Evolutionary conservation across 2,888 invertebrate genomes (phyloP).

Genomic region (Sminthurides aquaticus): DNA sequence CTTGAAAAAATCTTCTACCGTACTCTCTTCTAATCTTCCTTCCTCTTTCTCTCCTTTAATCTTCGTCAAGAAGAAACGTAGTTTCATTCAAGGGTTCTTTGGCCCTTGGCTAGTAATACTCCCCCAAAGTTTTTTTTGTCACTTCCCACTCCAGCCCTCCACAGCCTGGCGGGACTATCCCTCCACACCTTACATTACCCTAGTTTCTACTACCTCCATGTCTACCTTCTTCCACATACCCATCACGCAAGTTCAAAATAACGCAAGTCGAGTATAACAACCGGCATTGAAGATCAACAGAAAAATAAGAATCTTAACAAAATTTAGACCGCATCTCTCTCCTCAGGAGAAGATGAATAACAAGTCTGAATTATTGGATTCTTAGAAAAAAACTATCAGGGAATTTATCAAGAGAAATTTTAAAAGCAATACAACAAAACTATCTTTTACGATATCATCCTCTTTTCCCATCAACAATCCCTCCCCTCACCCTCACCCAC

Average conservation of each 20-base stretch:
- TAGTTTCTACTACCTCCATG: not conserved
- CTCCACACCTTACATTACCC: not conserved
- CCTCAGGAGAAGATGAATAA: not conserved
- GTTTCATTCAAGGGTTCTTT: slow-evolving; percentile 22
- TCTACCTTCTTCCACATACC: not conserved
- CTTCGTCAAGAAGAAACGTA: not conserved
- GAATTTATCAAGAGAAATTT: not conserved
- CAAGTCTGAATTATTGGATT: not conserved
- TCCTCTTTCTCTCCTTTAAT: not conserved
- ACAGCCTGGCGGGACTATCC: not conserved
- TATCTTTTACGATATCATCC: too few species aligned
- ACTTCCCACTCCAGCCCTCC: not conserved
- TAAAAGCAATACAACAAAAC: too few species aligned
- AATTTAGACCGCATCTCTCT: too few species aligned
- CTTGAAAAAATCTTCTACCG: slow-evolving; percentile 7
- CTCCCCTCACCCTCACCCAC: too few species aligned
- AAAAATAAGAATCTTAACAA: too few species aligned
- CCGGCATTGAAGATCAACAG: not conserved
- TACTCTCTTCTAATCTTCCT: not conserved
- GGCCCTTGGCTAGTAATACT: slow-evolving; percentile 10
- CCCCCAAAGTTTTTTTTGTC: not conserved
- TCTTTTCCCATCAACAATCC: too few species aligned
- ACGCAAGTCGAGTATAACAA: not conserved
- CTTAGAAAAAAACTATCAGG: not conserved
- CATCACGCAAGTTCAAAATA: not conserved